Percentiles rank a stretch among this genome's conserved stretches.
phyloP scores from a whole-genome alignment of 2,888 invertebrate species.

The Autographa gamma region DNA sequence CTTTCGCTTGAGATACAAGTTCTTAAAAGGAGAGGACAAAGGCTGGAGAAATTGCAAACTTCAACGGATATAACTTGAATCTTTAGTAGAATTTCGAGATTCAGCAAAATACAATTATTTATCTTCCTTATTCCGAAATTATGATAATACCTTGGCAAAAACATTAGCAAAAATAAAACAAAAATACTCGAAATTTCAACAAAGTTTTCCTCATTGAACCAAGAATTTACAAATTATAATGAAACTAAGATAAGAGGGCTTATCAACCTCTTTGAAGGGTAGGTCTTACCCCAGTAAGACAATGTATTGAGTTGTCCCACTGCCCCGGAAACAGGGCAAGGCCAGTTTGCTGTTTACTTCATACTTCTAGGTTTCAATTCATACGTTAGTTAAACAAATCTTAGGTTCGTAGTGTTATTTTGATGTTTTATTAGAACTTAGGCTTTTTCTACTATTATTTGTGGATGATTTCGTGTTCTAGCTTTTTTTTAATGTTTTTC shows the following conservation, averaged over 20 bases:
- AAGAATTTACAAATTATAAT: neutral
- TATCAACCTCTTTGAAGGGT: neutral
- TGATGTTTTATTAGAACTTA: too few species aligned
- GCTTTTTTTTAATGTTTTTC: too few species aligned
- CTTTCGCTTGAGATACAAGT: neutral
- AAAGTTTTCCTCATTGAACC: neutral
- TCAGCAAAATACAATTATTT: too few species aligned
- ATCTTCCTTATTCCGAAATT: too few species aligned
- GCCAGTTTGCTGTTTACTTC: neutral
- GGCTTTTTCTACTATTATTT: too few species aligned
- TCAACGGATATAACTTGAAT: neutral
- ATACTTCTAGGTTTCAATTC: neutral
- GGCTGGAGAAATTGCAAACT: neutral
- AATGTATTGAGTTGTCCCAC: neutral
- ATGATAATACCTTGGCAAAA: neutral
- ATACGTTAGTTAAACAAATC: neutral
- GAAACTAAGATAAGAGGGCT: neutral
- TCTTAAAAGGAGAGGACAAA: neutral
- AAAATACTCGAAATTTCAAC: neutral
- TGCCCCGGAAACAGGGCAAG: constrained; percentile 1
- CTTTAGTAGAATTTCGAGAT: neutral
- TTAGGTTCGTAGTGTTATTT: too few species aligned
- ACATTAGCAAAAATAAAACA: neutral
- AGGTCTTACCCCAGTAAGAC: neutral
- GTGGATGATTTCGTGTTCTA: too few species aligned